Evolutionary conservation across 2,888 invertebrate species (phyloP), one percentile per base, ranked within the genome.

Genomic region (Nebria brevicollis): DNA sequence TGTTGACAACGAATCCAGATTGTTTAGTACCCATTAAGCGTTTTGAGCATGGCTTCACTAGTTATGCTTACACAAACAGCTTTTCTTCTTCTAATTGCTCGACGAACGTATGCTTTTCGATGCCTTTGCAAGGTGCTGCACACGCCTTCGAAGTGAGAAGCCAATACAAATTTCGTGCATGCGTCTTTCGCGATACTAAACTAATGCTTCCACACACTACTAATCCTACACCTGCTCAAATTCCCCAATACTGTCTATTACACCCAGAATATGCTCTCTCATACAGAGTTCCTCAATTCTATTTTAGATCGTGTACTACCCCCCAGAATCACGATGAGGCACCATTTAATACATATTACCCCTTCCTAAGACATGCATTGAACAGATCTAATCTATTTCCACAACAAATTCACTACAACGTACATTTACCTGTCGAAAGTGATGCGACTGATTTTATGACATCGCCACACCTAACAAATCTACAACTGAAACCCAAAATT

Each of bases 351-450:
- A 43, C 66, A 41, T 6, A 11, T 42, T 41, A 78, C 15, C 25
- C 11, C 65, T n/a, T 26, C 64, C 13, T 54, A 72, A 34, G 34
- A 34, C 34, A 34, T 54, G 43, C 70, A 26, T 41, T 68, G 5
- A 68, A 42, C 1, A 77, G 68, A 43, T 10, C 34, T 13, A 70
- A 70, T 77, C 11, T 20, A 8, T 68, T 68, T 15, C 15, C 77
- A n/a, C 20, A 42, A 8, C 78, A 66, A 79, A 34, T 54, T 1
- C 43, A 79, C 8, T 79, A 75, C 34, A 79, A 74, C 13, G 73
- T 79, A 5, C n/a, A n/a, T 34, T 41, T 73, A 20, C 74, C 66
- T 2, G 73, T 66, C 20, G 65, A 73, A 25, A 72, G 20, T n/a
- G 43, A 2, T 1, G 34, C 34, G 34, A 4, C 34, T 34, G 34